A percentile compares a stretch with the other conserved stretches of the same genome.
phyloP scores from a whole-genome alignment of 2,113 vertebrate genomes.

The Thomomys bottae region DNA sequence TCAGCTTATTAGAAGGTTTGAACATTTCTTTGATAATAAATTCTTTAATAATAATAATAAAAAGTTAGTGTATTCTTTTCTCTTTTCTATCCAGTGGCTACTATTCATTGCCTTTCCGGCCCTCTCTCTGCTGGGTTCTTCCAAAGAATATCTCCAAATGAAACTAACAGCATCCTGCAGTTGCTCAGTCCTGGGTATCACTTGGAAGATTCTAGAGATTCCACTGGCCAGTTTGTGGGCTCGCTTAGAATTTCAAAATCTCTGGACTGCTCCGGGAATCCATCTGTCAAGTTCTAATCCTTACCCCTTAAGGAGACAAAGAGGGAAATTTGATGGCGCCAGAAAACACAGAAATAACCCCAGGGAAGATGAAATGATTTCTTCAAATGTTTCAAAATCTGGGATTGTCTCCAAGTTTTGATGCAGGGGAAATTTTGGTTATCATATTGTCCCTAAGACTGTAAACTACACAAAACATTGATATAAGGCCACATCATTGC shows the following conservation, averaged over 20 bases:
- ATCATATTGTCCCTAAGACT: slow-evolving; percentile 61
- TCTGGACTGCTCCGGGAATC: neutral
- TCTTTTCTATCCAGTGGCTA: neutral
- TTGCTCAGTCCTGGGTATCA: neutral
- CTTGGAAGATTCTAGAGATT: neutral
- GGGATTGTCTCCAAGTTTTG: slow-evolving; percentile 60
- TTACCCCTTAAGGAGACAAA: slow-evolving; percentile 34
- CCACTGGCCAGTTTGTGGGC: neutral
- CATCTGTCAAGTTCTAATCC: neutral
- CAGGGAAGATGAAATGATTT: slow-evolving; percentile 61
- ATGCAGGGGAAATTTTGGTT: slow-evolving; percentile 42
- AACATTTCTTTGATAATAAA: neutral
- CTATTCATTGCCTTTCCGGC: neutral
- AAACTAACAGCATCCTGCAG: neutral
- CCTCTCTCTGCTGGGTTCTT: neutral
- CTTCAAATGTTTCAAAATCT: slow-evolving; percentile 55
- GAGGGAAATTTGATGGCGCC: slow-evolving; percentile 52
- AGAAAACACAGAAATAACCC: slow-evolving; percentile 56
- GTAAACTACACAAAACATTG: slow-evolving; percentile 61
- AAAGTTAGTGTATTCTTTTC: neutral
- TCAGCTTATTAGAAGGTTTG: neutral
- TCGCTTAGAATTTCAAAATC: slow-evolving; percentile 50
- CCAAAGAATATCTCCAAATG: neutral
- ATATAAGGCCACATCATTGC: slow-evolving; percentile 57
- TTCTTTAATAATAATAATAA: no score